phyloP scores from a whole-genome alignment of 2,888 invertebrate genomes.

The Drosophila sordidapex region DNA sequence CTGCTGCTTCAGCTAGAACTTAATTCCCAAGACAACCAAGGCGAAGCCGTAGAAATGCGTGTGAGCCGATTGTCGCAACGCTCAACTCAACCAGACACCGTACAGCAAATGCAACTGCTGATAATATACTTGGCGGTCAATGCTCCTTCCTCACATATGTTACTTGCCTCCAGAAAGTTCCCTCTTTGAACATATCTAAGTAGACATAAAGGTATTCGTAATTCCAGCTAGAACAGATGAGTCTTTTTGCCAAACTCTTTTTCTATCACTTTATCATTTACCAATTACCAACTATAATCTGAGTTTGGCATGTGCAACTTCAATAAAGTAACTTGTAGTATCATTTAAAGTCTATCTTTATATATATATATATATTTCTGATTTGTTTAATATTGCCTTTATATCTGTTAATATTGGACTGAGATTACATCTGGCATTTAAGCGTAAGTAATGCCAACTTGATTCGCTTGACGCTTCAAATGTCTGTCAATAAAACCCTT shows the following conservation, averaged over 20 bases:
- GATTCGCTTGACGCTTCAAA: not conserved
- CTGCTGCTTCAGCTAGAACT: slow-evolving; percentile 29
- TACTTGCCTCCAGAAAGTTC: not conserved
- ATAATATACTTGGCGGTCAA: slow-evolving; percentile 32
- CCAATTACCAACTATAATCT: not conserved
- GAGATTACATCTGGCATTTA: slow-evolving; percentile 50
- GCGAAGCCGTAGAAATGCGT: slow-evolving; percentile 60
- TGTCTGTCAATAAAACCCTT: not conserved
- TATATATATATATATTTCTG: not conserved
- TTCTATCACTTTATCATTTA: too few relatives aligned
- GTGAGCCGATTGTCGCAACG: slow-evolving; percentile 59
- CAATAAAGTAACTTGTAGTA: too few relatives aligned
- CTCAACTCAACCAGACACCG: slow-evolving; percentile 14
- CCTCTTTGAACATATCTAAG: not conserved
- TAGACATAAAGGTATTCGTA: not conserved
- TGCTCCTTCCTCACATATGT: slow-evolving; percentile 17
- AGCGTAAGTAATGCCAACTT: slow-evolving; percentile 25
- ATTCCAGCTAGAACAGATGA: too few relatives aligned
- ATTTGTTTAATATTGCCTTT: not conserved
- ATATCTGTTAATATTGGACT: slow-evolving; percentile 23
- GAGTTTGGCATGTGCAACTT: not conserved
- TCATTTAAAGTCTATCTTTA: too few relatives aligned
- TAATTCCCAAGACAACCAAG: slow-evolving; percentile 35
- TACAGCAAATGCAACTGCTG: slow-evolving; percentile 25
- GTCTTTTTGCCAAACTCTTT: not conserved